Conservation (phyloP, 2,113 vertebrate species). For the Sylvicapra grimmia region DNA sequence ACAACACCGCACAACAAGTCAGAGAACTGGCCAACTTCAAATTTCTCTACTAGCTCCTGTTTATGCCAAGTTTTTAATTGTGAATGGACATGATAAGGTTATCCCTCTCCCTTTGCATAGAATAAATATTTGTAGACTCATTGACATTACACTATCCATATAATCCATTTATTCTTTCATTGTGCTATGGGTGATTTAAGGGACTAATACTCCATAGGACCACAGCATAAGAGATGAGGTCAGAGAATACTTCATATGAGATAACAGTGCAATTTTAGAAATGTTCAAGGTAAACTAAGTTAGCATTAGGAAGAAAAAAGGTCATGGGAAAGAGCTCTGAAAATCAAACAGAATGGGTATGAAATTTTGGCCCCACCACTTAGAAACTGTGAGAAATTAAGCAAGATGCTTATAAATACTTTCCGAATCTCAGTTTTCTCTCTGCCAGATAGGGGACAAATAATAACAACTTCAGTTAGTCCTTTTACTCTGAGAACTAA, state of each 20-base stretch:
- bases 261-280: slow-evolving; percentile 34
- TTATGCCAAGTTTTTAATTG: slow-evolving; percentile 64
- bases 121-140: slow-evolving; percentile 74
- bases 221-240: neutral
- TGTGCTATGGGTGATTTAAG: neutral
- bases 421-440: neutral
- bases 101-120: slow-evolving; percentile 53
- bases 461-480: neutral
- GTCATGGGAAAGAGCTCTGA: slow-evolving; percentile 37
- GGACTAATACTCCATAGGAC: neutral
- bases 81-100: slow-evolving; percentile 61
- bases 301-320: slow-evolving; percentile 23
- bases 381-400: slow-evolving; percentile 26
- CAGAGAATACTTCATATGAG: neutral
- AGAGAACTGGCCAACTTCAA: slow-evolving; percentile 44
- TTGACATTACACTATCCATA: slow-evolving; percentile 39
- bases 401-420: neutral
- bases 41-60: slow-evolving; percentile 58
- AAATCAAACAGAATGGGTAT: neutral
- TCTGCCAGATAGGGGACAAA: neutral
- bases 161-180: neutral
- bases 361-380: neutral
- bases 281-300: slow-evolving; percentile 54
- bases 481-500: neutral
- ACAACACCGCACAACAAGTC: neutral